These are phyloP conservation scores for Sebastes vulpes DNA, from an alignment of 2,797 vertebrate species.

Conservation along the genomic window DNA sequence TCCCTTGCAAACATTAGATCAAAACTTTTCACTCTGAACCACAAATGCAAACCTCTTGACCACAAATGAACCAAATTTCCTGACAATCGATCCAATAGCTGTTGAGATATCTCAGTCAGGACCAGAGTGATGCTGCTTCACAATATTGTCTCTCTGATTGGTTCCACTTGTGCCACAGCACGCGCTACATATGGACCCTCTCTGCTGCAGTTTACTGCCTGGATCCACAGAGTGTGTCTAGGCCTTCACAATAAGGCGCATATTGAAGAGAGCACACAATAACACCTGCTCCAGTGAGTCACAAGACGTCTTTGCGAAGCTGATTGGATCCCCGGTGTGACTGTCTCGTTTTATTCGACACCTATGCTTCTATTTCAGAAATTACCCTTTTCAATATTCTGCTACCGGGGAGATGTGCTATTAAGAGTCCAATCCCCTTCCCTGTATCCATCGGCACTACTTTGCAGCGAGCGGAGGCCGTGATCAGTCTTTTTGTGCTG, in stretches of 20 bases:
- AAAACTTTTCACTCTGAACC: not conserved
- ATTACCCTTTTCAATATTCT: conserved; percentile 47
- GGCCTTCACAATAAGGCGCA: conserved; percentile 26
- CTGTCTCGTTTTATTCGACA: conserved; percentile 26
- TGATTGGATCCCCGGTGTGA: conserved; percentile 39
- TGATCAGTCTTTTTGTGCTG: conserved; percentile 61
- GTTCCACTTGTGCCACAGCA: conserved; percentile 1
- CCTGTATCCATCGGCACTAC: conserved; percentile 33
- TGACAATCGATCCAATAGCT: not conserved
- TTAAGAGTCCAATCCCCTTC: conserved; percentile 37
- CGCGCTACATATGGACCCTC: conserved; percentile 11
- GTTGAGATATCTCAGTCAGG: not conserved
- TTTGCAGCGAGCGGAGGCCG: conserved; percentile 34
- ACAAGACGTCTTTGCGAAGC: conserved; percentile 34
- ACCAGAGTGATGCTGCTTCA: not conserved
- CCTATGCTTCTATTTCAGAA: conserved; percentile 45
- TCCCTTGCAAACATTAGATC: not conserved
- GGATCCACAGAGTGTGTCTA: conserved; percentile 36
- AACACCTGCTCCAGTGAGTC: conserved; percentile 65
- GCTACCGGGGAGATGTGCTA: conserved; percentile 32
- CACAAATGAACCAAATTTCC: not conserved
- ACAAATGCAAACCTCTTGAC: not conserved
- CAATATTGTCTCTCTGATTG: conserved; percentile 1
- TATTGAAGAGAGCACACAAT: conserved; percentile 55
- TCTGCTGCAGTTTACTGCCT: conserved; percentile 24